Conservation (phyloP, 35 echinoderm and acorn worm genomes). For the Ophioderma brevispina region DNA sequence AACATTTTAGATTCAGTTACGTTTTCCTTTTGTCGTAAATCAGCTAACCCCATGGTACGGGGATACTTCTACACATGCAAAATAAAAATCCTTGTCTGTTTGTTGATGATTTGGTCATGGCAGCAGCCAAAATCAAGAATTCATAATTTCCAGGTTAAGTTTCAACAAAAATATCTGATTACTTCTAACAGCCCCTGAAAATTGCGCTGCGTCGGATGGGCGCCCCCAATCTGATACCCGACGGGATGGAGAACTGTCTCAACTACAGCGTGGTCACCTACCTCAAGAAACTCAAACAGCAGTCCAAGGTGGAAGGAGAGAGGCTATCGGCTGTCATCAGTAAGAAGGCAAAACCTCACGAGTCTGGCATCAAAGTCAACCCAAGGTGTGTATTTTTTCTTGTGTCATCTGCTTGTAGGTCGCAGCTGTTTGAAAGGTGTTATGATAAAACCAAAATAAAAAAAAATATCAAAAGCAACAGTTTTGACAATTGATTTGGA, state of each 20-base stretch:
- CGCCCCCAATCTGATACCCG: conserved; percentile 93
- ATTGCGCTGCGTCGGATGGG: conserved; percentile 94
- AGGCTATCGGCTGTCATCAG: conserved; percentile 64
- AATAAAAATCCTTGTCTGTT: neutral
- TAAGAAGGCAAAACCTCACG: conserved; percentile 56
- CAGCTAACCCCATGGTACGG: too few relatives aligned
- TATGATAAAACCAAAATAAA: too few relatives aligned
- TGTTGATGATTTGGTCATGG: neutral
- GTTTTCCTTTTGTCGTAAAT: too few relatives aligned
- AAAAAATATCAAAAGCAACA: too few relatives aligned
- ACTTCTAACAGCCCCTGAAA: conserved; percentile 68
- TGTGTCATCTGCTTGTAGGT: too few relatives aligned
- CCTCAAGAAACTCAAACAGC: conserved; percentile 96
- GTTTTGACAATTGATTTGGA: too few relatives aligned
- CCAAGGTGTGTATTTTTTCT: too few relatives aligned
- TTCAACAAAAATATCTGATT: neutral
- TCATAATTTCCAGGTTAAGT: neutral
- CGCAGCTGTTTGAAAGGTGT: too few relatives aligned
- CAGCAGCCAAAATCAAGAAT: neutral
- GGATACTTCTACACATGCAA: neutral
- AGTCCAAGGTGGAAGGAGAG: conserved; percentile 93
- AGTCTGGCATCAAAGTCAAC: conserved; percentile 77
- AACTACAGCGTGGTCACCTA: conserved; percentile 97
- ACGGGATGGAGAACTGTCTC: conserved; percentile 97
- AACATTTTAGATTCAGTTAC: too few relatives aligned